Base-by-base conservation (phyloP, 2,797 vertebrate species). In the Micropoecilia bifurca region DNA sequence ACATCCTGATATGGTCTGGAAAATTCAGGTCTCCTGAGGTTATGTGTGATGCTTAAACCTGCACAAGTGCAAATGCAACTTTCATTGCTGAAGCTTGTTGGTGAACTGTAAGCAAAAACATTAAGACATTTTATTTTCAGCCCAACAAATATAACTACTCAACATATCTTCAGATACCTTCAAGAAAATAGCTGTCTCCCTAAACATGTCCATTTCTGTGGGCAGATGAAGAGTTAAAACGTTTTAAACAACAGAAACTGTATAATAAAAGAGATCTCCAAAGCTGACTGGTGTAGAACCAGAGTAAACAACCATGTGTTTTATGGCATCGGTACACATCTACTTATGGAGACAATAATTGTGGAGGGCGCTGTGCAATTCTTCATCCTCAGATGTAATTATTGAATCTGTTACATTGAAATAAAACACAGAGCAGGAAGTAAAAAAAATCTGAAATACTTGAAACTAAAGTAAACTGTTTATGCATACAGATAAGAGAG, bases 381-480 rank as follows among this genome's bases (percentile, higher is more conserved):
- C 36, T 59, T 18, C 25, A 9, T 30, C 0, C 46, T 3, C 30
- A 7, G 30, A 25, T 0, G 6, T 39, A 53, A 13, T 36, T 48
- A n/a, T 39, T 74, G 3, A 39, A 74, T n/a, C 48, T 16, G 22
- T 74, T 53, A 13, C 10, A 69, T 50, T 47, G 7, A 18, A 47
- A 4, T n/a, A 39, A 74, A 39, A 7, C 36, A 36, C 9, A 48
- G 18, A 39, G 46, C 9, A 73, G 47, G 30, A 72, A 72, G 45
- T 47, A 10, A 1, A 73, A 73, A 53, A 43, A n/a, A 61, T 59
- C 39, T 45, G 2, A n/a, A 45, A 28, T 30, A 39, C 36, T 55
- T 74, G 12, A 74, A 41, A 25, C 6, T 74, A n/a, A 57, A 74
- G 36, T 57, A 74, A 74, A 74, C 12, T 55, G 73, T 55, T 74